Percentiles rank a stretch among this genome's conserved stretches.
Evolutionary conservation across 2,113 vertebrate species (phyloP).

Genomic region (Trogon surrucura): DNA sequence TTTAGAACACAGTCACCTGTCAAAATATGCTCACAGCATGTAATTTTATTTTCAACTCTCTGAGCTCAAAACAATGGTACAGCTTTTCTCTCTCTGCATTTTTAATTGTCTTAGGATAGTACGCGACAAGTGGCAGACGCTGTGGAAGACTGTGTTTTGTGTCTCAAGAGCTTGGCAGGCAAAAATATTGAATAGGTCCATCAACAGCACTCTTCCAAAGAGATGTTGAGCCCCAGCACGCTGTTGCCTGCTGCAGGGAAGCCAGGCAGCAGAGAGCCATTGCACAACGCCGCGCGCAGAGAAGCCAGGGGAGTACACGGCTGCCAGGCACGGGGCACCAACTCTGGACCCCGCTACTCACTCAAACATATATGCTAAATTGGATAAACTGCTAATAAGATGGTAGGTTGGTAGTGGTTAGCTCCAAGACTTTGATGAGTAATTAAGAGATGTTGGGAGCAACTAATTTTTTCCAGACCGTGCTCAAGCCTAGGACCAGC

Average conservation of each 20-base stretch:
- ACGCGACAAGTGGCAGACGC: not conserved
- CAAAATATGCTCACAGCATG: not conserved
- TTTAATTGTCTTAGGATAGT: not conserved
- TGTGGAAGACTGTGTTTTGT: conserved; percentile 1
- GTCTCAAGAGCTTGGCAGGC: not conserved
- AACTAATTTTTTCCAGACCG: not conserved
- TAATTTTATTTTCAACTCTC: conserved; percentile 29
- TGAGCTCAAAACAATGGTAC: not conserved
- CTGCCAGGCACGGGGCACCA: not conserved
- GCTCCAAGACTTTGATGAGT: not conserved
- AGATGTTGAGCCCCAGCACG: not conserved
- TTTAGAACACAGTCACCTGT: not conserved
- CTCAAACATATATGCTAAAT: not conserved
- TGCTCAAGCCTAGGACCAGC: not conserved
- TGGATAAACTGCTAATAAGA: not conserved
- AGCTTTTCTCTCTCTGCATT: conserved; percentile 20
- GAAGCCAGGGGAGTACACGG: not conserved
- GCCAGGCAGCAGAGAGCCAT: not conserved
- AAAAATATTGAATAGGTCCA: not conserved
- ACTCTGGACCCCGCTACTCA: not conserved
- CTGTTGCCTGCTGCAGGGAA: not conserved
- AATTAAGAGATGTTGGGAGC: not conserved
- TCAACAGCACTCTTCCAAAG: not conserved
- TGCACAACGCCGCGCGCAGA: not conserved
- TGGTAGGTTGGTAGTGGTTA: not conserved